A percentile compares a stretch with the other conserved stretches of the same genome.
Conservation (phyloP, 2,888 invertebrate species). For the Anthophora plumipes region DNA sequence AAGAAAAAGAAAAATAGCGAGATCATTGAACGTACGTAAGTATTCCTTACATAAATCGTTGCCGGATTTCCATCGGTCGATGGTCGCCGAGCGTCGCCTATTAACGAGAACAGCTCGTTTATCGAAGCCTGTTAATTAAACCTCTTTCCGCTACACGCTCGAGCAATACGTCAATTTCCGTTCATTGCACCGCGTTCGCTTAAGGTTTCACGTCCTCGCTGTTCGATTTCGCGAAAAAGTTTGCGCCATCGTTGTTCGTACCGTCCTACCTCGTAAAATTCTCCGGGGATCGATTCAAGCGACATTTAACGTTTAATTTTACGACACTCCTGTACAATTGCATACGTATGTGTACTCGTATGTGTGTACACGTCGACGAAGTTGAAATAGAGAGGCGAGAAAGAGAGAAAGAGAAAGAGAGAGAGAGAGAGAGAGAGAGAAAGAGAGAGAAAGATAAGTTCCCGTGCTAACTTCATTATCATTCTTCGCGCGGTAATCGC, state of each 20-base stretch:
- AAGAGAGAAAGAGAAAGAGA: too few relatives aligned
- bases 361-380: too few relatives aligned
- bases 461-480: slow-evolving; percentile 8
- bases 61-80: neutral
- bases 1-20: neutral
- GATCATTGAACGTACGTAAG: neutral
- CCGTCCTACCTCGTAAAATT: neutral
- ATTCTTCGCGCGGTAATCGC: slow-evolving; percentile 4
- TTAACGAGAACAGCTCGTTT: slow-evolving; percentile 18
- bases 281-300: neutral
- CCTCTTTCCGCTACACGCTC: slow-evolving; percentile 46
- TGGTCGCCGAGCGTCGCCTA: neutral
- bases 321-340: neutral
- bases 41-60: neutral
- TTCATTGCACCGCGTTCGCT: slow-evolving; percentile 44
- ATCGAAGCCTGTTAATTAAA: slow-evolving; percentile 53
- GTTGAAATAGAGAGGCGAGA: neutral
- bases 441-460: neutral
- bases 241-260: neutral
- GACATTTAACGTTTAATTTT: neutral
- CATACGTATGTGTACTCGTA: neutral
- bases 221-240: slow-evolving; percentile 1
- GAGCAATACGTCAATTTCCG: slow-evolving; percentile 50
- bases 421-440: too few relatives aligned
- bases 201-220: slow-evolving; percentile 15